Evolutionary conservation across 2,113 vertebrate genomes (phyloP), one percentile per base, ranked within the genome.

Genomic region (Chamaea fasciata): DNA sequence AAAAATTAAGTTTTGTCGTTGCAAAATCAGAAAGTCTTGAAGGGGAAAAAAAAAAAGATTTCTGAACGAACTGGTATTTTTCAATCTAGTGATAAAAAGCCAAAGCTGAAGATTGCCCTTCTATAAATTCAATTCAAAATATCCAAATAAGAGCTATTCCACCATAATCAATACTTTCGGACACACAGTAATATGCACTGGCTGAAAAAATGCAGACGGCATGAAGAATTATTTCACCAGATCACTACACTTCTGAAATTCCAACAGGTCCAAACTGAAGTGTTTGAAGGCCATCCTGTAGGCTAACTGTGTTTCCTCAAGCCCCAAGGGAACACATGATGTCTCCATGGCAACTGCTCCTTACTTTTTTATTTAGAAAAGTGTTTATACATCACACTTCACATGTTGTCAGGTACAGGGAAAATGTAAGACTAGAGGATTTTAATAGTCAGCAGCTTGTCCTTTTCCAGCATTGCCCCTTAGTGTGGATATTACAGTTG

Each of bases 281-380:
- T 83, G 75, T 94, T 92, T 94, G 91, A 96, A 97, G 96, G 75
- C 67, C 24, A 71, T 89, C 70, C 83, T 92, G 64, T 28, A 75
- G 81, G 79, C 85, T 95, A 94, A 95, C 93, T 96, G 92, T 94
- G 75, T 95, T 97, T 92, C 44, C 71, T 92, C 35, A 26, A 91
- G 47, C n/a, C 86, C 76, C 37, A 87, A 69, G 79, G 53, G 91
- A 95, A 28, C 39, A 74, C 78, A 44, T 67, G 89, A 79, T 67
- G 27, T 96, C 86, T 95, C 96, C 92, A 96, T 96, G 73, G 89
- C 60, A 95, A 95, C 95, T 7, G 30, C 20, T 82, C 56, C 85
- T 95, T 90, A 85, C 83, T 84, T 95, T 95, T 90, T 91, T 85
- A 89, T 93, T 96, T 84, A 70, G 73, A 71, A 89, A 92, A 83